Evolutionary conservation across 2,888 invertebrate species (phyloP).

Genomic region (Noctuana brunneofusca): DNA sequence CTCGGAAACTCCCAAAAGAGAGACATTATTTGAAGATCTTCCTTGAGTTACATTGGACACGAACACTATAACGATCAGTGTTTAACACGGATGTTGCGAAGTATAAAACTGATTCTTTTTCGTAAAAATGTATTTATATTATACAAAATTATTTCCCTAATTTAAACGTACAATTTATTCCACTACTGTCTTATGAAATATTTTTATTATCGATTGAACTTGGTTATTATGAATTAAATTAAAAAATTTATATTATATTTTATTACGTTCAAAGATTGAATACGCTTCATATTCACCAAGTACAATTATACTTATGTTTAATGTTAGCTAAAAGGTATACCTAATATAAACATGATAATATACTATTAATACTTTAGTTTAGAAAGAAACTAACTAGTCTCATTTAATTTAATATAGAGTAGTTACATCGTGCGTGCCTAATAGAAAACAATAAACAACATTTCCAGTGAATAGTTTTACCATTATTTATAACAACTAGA

Average conservation of each 20-base stretch:
- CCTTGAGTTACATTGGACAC: conserved; percentile 11
- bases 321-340: conserved; percentile 36
- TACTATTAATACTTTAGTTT: conserved; percentile 69
- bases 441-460: conserved; percentile 44
- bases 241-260: conserved; percentile 30
- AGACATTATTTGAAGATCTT: conserved; percentile 63
- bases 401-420: conserved; percentile 71
- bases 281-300: conserved; percentile 78
- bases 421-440: conserved; percentile 79
- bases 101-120: conserved; percentile 2
- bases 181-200: conserved; percentile 34
- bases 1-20: conserved; percentile 73
- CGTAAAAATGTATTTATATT: conserved; percentile 10
- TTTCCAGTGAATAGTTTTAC: conserved; percentile 36
- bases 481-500: conserved; percentile 26
- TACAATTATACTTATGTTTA: conserved; percentile 66
- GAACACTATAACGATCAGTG: conserved; percentile 26
- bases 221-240: conserved; percentile 42
- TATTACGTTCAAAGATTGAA: conserved; percentile 55
- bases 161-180: conserved; percentile 34
- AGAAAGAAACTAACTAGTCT: conserved; percentile 81
- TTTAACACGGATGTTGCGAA: conserved; percentile 25
- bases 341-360: conserved; percentile 47
- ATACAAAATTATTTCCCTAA: conserved; percentile 4
- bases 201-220: conserved; percentile 41